Evolutionary conservation across 2,888 invertebrate species (phyloP).

Genomic region (Acronicta aceris): DNA sequence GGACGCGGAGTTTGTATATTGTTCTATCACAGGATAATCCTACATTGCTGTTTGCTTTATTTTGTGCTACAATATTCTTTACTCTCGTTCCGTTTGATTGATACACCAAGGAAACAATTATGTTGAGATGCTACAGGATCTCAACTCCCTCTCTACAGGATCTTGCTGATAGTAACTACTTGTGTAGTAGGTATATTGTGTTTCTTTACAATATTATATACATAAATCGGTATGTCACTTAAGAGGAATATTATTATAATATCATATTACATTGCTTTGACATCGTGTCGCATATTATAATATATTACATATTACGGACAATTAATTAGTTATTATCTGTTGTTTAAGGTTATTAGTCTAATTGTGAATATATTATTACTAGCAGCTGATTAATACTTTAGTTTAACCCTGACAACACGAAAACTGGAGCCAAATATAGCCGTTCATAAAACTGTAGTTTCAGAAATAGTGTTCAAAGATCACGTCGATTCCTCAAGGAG

Average conservation of each 20-base stretch:
- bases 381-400: background rate
- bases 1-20: constrained; percentile 66
- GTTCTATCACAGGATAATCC: constrained; percentile 63
- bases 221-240: too few relatives aligned
- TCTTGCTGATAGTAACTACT: constrained; percentile 4
- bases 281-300: background rate
- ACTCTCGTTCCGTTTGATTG: constrained; percentile 49
- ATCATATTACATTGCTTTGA: background rate
- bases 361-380: constrained; percentile 13
- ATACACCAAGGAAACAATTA: constrained; percentile 41
- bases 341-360: constrained; percentile 21
- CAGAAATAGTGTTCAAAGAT: constrained; percentile 71
- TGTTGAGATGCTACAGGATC: constrained; percentile 13
- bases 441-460: constrained; percentile 51
- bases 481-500: constrained; percentile 68
- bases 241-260: too few relatives aligned
- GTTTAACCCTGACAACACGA: background rate
- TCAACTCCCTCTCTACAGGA: too few relatives aligned
- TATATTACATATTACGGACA: constrained; percentile 8
- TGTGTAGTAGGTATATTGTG: background rate
- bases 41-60: constrained; percentile 51
- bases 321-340: constrained; percentile 30
- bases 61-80: constrained; percentile 40
- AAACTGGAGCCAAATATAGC: constrained; percentile 17
- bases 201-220: too few relatives aligned